Evolutionary conservation across 2,113 vertebrate species (phyloP), one percentile per base, ranked within the genome.

Genomic region (Tupaia chinensis): DNA sequence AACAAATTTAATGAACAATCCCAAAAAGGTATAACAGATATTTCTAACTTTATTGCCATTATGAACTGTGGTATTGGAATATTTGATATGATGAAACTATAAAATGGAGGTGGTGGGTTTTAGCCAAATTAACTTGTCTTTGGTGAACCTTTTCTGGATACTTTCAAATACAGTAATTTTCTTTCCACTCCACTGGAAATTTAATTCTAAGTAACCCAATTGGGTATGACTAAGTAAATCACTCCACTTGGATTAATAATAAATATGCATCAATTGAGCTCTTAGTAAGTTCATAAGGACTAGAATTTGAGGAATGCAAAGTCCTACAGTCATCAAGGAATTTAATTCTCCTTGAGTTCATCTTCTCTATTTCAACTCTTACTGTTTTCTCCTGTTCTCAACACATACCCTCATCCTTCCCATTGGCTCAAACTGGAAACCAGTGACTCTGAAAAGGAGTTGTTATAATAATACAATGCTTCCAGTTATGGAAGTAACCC

Each of bases 21-120:
- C n/a, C 70, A 82, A 22, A 80, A 91, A 65, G 2, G 76, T 61
- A 23, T 29, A 82, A 63, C 19, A 74, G 70, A 63, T 72, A 83
- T 58, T 89, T 93, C 87, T 74, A 10, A 22, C 25, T 73, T 58
- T 69, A 34, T 82, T 91, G 80, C 90, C 72, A 81, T 54, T 88
- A 80, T 76, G n/a, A 86, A 60, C n/a, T 22, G n/a, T 86, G 81
- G 32, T 94, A 54, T 69, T 86, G 78, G 87, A 84, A 91, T 85
- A 76, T 20, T 69, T 16, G 65, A 44, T 91, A 8, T 72, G 54
- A 72, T 7, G 27, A 68, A 70, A 74, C 63, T 44, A 79, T 22
- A 77, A 83, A 88, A 61, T 27, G 22, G 13, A 72, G 16, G 27
- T 34, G 1, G 8, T 70, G 9, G 20, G 15, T n/a, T 66, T 83